A percentile compares a stretch with the other conserved stretches of the same genome.
Evolutionary conservation across 2,797 vertebrate species (phyloP).

Genomic region (Paratrypauchen microcephalus): DNA sequence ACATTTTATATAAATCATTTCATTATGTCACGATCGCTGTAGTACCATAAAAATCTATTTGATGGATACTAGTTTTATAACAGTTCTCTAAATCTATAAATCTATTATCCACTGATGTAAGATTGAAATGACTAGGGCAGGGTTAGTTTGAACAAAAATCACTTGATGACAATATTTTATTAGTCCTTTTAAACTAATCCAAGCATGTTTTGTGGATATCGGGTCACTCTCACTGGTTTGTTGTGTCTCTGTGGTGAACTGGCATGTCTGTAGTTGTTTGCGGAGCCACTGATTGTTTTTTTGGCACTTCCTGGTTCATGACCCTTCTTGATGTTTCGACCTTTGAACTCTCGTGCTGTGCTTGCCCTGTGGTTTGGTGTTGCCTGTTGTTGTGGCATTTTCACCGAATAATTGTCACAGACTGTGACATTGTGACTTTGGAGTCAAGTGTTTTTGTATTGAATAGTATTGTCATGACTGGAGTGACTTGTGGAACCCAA

Average conservation of each 20-base stretch:
- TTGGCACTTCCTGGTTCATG: conserved; percentile 31
- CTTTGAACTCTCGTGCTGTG: conserved; percentile 31
- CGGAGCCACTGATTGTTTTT: conserved; percentile 50
- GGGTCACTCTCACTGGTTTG: conserved; percentile 15
- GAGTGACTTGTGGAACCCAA: neutral
- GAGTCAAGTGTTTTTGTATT: neutral
- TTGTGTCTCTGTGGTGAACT: conserved; percentile 46
- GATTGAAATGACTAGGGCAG: neutral
- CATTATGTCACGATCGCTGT: neutral
- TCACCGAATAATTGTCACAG: conserved; percentile 15
- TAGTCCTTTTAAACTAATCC: neutral
- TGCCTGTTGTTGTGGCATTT: conserved; percentile 56
- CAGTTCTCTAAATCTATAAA: neutral
- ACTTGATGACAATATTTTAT: neutral
- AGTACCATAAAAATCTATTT: neutral
- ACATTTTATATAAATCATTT: too few species aligned
- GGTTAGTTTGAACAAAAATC: neutral
- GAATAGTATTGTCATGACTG: neutral
- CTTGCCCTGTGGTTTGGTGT: conserved; percentile 53
- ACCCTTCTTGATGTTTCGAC: conserved; percentile 55
- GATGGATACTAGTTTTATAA: too few species aligned
- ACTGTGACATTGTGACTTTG: neutral
- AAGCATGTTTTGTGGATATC: conserved; percentile 4
- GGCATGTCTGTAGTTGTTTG: conserved; percentile 53
- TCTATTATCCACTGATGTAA: neutral